Percentiles rank a stretch among this genome's conserved stretches.
Evolutionary conservation across 2,113 vertebrate species (phyloP).

Genomic region (Leucopsar rothschildi): DNA sequence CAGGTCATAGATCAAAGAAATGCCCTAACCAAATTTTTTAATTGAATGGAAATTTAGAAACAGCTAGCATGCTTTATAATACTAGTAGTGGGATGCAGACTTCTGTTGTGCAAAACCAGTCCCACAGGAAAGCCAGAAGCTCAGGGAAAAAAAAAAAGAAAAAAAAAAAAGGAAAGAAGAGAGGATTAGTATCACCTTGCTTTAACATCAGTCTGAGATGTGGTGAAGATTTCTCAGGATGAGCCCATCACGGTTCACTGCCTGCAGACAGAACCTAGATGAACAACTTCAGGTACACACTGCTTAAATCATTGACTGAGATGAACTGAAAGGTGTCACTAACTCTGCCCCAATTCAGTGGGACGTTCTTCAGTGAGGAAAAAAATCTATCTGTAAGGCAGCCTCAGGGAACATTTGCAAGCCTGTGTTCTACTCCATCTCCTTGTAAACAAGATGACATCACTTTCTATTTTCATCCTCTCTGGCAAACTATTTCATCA

Average conservation of each 20-base stretch:
- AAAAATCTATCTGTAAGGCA: background rate
- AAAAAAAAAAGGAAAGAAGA: background rate
- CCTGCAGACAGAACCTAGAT: background rate
- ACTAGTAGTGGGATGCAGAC: background rate
- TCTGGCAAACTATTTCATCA: conserved; percentile 35
- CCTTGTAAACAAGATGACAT: conserved; percentile 61
- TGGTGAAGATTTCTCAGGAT: background rate
- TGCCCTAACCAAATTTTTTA: background rate
- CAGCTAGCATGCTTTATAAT: background rate
- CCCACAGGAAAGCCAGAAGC: background rate
- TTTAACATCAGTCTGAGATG: background rate
- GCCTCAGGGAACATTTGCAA: background rate
- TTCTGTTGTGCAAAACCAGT: background rate
- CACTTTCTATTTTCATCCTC: conserved; percentile 44
- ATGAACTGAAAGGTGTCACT: background rate
- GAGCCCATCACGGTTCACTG: background rate
- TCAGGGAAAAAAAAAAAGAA: background rate
- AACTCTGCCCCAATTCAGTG: background rate
- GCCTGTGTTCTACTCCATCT: background rate
- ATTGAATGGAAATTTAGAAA: background rate
- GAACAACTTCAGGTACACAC: background rate
- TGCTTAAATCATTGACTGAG: background rate
- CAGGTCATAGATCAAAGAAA: background rate
- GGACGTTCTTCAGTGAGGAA: background rate
- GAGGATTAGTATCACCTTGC: background rate